Base-by-base conservation (phyloP, 2,888 invertebrate genomes). In the Noctua janthe region DNA sequence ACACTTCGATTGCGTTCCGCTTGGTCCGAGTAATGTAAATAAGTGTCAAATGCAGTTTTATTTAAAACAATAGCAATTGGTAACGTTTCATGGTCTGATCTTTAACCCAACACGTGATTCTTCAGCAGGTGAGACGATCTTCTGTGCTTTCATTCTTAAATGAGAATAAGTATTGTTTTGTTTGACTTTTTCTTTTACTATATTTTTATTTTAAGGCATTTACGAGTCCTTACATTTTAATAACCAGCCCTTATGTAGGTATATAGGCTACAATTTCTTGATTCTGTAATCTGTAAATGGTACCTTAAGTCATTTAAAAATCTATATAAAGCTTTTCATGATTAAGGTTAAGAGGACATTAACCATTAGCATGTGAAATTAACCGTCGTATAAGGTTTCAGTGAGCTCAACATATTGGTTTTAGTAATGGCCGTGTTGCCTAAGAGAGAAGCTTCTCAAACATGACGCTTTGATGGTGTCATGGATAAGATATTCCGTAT, bases 331-430 rank as follows among this genome's bases (percentile, higher is more conserved):
- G 64, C 76, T 74, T 80, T 83, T 76, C 66, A 81, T 82, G 62
- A 87, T 79, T 85, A 82, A 85, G 89, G 87, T 85, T 82, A 87
- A 73, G 85, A 78, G 80, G 43, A 82, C 76, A 64, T 74, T 71
- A 67, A 69, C 76, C 67, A 87, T 73, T 79, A 76, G 51, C 76
- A 71, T 70, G 74, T 71, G 72, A 78, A 89, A 76, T 82, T 77
- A 82, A 49, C 51, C 56, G 69, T 74, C 74, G 78, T 80, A 89
- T 87, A 82, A 80, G 85, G 76, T 87, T 89, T 76, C 81, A 79
- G 67, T 66, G 80, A 70, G 78, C 74, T 78, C 64, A 82, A 70
- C 80, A 74, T 85, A 78, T 88, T 86, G 80, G 77, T 76, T 85
- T 83, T 83, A 80, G 76, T 88, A 88, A 88, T 79, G 78, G 73